A percentile compares a stretch with the other conserved stretches of the same genome.
Evolutionary conservation across 2,797 vertebrate species (phyloP).

Genomic region (Propithecus perrieri): DNA sequence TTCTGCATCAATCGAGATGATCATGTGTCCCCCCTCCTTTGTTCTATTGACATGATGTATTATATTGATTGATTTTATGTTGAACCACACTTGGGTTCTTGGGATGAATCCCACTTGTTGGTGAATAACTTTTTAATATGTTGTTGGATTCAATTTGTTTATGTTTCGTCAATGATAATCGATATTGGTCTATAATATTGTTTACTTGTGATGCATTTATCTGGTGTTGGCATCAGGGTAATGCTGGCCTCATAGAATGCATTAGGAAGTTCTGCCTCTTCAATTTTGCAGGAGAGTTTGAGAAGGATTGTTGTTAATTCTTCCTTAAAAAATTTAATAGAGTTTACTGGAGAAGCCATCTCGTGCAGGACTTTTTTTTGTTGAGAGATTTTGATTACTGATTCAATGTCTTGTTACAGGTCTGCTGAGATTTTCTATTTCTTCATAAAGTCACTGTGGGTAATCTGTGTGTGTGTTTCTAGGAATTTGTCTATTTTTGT

Average conservation of each 20-base stretch:
- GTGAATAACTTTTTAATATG: slow-evolving; percentile 29
- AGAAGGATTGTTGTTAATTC: background rate
- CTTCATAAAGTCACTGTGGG: background rate
- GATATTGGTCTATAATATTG: background rate
- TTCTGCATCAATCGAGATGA: background rate
- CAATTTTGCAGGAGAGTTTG: background rate
- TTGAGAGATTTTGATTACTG: background rate
- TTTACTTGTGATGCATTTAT: background rate
- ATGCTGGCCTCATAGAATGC: background rate
- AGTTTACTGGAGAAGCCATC: background rate
- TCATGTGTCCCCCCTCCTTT: background rate
- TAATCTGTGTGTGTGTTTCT: background rate
- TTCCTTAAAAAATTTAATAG: background rate
- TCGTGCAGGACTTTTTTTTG: background rate
- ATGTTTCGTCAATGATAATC: background rate
- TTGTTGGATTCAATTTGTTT: slow-evolving; percentile 19
- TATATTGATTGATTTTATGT: slow-evolving; percentile 10
- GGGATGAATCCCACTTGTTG: background rate
- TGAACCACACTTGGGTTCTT: background rate
- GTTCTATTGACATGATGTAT: background rate
- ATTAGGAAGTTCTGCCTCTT: slow-evolving; percentile 3
- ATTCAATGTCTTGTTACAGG: background rate
- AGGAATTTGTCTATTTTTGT: background rate
- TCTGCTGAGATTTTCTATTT: background rate
- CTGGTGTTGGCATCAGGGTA: background rate